Evolutionary conservation across 1,140 invertebrate genomes (phyloP).

Genomic region (Drosophila lini): DNA sequence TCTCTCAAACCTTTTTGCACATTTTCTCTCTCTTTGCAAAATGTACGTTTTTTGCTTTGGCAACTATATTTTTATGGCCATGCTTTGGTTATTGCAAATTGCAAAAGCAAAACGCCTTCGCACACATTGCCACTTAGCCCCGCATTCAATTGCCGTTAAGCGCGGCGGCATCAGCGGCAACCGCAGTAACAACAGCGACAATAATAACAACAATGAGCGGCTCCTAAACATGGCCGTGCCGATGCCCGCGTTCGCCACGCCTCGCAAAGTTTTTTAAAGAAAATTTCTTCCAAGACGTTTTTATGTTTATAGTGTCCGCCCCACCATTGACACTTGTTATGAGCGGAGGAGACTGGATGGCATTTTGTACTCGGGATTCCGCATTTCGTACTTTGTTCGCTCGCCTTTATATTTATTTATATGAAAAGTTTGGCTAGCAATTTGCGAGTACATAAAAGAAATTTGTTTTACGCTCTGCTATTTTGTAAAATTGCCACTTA

Average conservation of each 20-base stretch:
- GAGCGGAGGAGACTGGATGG: conserved; percentile 42
- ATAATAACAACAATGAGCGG: conserved; percentile 52
- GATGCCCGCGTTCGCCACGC: conserved; percentile 51
- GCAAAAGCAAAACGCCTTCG: conserved; percentile 78
- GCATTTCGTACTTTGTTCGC: conserved; percentile 51
- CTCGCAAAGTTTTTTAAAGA: conserved; percentile 73
- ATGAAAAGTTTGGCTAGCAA: conserved; percentile 78
- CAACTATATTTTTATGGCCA: conserved; percentile 79
- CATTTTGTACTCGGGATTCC: conserved; percentile 65
- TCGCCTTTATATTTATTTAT: conserved; percentile 78
- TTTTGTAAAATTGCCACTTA: conserved; percentile 81
- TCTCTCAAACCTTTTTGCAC: background rate
- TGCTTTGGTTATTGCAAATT: conserved; percentile 81
- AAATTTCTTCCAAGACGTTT: conserved; percentile 64
- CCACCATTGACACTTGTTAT: conserved; percentile 75
- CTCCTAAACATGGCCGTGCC: conserved; percentile 57
- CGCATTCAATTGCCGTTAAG: conserved; percentile 80
- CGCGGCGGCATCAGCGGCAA: conserved; percentile 23
- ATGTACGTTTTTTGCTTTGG: conserved; percentile 32
- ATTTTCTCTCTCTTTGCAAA: background rate
- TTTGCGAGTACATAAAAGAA: conserved; percentile 81
- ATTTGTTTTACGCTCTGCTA: conserved; percentile 77
- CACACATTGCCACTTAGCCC: conserved; percentile 77
- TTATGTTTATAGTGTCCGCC: conserved; percentile 70
- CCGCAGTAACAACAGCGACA: conserved; percentile 32